These are phyloP conservation scores for Petrocephalus microphthalmus DNA, from an alignment of 2,113 vertebrate genomes.

Conservation along the genomic window DNA sequence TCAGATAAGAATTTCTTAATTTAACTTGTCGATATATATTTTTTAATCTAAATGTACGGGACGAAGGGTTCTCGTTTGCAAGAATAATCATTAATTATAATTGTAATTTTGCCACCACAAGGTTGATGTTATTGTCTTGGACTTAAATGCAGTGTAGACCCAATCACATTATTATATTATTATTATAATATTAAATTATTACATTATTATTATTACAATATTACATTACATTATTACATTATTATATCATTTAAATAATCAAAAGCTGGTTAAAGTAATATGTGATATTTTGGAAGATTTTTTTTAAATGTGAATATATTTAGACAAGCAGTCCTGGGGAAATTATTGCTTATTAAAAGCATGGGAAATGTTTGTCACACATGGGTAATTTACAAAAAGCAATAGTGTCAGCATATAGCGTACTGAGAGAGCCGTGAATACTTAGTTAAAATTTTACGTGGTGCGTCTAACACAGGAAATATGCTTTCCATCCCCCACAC, in stretches of 20 bases:
- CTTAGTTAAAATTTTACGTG: neutral
- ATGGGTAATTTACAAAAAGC: neutral
- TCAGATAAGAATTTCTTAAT: neutral
- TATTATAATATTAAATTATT: too few relatives aligned
- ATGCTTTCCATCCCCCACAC: neutral
- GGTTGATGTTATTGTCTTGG: neutral
- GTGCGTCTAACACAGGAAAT: neutral
- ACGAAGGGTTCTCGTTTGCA: neutral
- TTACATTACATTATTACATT: too few relatives aligned
- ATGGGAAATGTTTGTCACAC: neutral
- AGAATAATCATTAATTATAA: neutral
- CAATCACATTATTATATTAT: neutral
- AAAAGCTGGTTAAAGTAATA: neutral
- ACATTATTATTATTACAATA: too few relatives aligned
- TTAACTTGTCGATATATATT: neutral
- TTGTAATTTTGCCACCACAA: neutral
- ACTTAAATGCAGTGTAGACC: neutral
- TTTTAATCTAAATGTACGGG: neutral
- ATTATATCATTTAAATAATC: neutral
- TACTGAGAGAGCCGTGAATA: neutral
- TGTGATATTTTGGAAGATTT: neutral
- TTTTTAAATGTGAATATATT: neutral
- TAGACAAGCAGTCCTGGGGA: neutral
- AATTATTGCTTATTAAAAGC: neutral
- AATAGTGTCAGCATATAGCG: neutral